These are phyloP conservation scores for Mormyrus lacerda DNA, from an alignment of 2,113 vertebrate genomes.

Conservation along the genomic window DNA sequence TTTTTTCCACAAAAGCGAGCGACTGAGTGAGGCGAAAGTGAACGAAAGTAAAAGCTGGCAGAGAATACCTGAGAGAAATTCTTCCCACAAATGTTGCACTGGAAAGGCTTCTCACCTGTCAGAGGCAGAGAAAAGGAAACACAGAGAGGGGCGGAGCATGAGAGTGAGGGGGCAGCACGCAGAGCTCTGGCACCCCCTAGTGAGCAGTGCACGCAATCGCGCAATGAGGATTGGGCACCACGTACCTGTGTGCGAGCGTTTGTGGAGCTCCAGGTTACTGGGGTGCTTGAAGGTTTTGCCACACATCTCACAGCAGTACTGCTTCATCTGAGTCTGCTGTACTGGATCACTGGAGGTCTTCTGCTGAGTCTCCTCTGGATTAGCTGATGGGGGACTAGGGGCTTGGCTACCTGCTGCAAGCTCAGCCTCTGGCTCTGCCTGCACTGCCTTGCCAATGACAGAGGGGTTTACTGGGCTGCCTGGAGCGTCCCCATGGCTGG, in stretches of 20 bases:
- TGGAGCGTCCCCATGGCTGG: constrained; percentile 30
- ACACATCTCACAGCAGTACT: constrained; percentile 80
- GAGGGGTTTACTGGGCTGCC: constrained; percentile 34
- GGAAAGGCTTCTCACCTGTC: constrained; percentile 97
- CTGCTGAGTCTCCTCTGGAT: constrained; percentile 34
- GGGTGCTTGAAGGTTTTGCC: constrained; percentile 95
- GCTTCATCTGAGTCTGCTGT: constrained; percentile 57
- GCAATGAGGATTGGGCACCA: neutral
- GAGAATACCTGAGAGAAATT: constrained; percentile 90
- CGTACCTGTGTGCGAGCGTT: constrained; percentile 91
- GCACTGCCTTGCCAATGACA: constrained; percentile 22
- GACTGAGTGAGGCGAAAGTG: neutral
- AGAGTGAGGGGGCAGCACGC: neutral
- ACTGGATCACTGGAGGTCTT: constrained; percentile 25
- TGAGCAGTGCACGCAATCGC: neutral
- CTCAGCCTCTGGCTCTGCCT: constrained; percentile 42
- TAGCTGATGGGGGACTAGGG: constrained; percentile 32
- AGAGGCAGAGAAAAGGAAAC: constrained; percentile 40
- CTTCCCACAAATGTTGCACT: constrained; percentile 94
- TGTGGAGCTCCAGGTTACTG: constrained; percentile 94
- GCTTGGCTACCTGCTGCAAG: constrained; percentile 22
- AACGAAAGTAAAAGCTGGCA: neutral
- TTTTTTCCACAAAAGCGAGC: neutral
- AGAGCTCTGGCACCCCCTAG: too few relatives aligned
- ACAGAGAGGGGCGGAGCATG: neutral